Evolutionary conservation across 2,888 invertebrate species (phyloP).

Genomic region (Rotaria socialis): DNA sequence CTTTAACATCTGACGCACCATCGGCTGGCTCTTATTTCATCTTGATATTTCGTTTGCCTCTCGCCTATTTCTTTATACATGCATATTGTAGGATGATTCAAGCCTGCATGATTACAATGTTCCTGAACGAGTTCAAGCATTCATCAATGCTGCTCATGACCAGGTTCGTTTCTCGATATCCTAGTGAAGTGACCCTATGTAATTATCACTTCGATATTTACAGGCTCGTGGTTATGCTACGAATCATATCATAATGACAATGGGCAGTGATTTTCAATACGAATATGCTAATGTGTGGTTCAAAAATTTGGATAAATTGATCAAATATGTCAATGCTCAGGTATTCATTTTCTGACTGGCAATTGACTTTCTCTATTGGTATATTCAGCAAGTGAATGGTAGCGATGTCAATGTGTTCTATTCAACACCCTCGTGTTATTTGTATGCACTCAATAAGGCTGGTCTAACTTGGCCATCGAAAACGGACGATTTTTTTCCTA

Average conservation of each 20-base stretch:
- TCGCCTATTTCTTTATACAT: too few relatives aligned
- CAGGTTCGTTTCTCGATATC: background rate
- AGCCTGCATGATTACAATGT: constrained; percentile 73
- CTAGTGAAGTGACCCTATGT: too few relatives aligned
- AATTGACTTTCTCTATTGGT: too few relatives aligned
- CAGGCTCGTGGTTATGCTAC: constrained; percentile 64
- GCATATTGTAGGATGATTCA: too few relatives aligned
- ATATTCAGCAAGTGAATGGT: constrained; percentile 48
- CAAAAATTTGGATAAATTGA: constrained; percentile 77
- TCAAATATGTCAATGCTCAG: constrained; percentile 67
- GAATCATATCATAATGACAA: constrained; percentile 73
- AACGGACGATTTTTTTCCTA: constrained; percentile 66
- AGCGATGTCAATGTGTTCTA: constrained; percentile 67
- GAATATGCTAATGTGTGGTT: constrained; percentile 76
- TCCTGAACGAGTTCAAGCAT: constrained; percentile 66
- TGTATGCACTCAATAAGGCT: constrained; percentile 63
- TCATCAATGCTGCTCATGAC: constrained; percentile 47
- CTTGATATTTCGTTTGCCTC: too few relatives aligned
- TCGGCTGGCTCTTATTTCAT: too few relatives aligned
- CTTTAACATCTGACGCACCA: too few relatives aligned
- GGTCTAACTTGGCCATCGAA: constrained; percentile 70
- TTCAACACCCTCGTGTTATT: constrained; percentile 64
- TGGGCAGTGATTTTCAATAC: constrained; percentile 87
- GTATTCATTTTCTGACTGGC: background rate
- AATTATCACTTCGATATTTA: constrained; percentile 25